These are phyloP conservation scores for Poeciliopsis retropinna DNA, from an alignment of 2,113 vertebrate genomes.

Conservation along the genomic window DNA sequence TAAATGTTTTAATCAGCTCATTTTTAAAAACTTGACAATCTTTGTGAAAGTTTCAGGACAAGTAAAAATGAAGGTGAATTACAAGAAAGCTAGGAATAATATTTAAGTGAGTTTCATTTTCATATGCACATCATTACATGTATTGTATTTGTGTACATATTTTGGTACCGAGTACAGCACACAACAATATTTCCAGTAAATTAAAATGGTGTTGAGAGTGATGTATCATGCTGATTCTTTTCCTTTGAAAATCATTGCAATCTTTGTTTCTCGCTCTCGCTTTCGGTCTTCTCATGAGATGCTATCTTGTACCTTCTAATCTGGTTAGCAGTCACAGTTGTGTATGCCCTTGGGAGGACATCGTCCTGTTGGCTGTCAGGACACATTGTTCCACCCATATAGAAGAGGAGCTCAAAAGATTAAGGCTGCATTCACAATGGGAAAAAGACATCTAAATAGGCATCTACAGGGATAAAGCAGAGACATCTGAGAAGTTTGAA, in stretches of 20 bases:
- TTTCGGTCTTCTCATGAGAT: slow-evolving; percentile 54
- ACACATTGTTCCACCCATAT: slow-evolving; percentile 69
- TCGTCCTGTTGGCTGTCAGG: slow-evolving; percentile 62
- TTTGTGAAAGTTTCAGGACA: background rate
- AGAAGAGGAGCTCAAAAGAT: slow-evolving; percentile 61
- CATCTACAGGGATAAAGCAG: slow-evolving; percentile 10
- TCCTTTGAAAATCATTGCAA: slow-evolving; percentile 27
- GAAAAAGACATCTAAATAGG: slow-evolving; percentile 24
- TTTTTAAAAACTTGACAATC: background rate
- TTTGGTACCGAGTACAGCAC: background rate
- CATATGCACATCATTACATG: no score
- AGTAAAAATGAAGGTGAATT: background rate
- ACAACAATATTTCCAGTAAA: slow-evolving; percentile 6
- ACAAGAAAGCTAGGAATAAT: no score
- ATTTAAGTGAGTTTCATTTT: no score
- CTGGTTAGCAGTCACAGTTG: slow-evolving; percentile 63
- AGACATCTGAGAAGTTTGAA: background rate
- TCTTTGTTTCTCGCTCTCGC: slow-evolving; percentile 26
- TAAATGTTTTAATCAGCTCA: background rate
- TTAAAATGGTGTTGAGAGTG: slow-evolving; percentile 17
- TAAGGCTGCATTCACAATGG: slow-evolving; percentile 30
- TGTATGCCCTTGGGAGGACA: slow-evolving; percentile 62
- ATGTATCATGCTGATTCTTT: slow-evolving; percentile 40
- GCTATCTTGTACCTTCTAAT: slow-evolving; percentile 70
- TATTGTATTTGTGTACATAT: background rate